Percentiles rank a stretch among this genome's conserved stretches.
These are phyloP conservation scores for Aphelinus certus DNA, from an alignment of 1,140 invertebrate species.

Conservation along the genomic window DNA sequence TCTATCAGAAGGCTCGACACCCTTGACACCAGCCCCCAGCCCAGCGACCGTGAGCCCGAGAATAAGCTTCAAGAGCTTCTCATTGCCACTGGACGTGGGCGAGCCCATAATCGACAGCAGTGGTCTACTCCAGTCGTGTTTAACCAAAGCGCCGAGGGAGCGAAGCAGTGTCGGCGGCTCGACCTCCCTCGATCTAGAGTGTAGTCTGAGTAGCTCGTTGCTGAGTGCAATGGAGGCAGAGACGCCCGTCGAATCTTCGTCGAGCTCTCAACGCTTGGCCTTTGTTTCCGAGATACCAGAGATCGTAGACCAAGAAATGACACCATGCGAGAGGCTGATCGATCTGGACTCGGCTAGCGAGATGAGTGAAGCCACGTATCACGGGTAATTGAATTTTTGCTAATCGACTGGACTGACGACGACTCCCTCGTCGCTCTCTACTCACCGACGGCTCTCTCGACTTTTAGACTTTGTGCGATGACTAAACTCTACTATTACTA, in stretches of 20 bases:
- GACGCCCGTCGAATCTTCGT: neutral
- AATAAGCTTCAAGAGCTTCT: slow-evolving; percentile 64
- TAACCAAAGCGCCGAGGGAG: slow-evolving; percentile 10
- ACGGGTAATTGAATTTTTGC: slow-evolving; percentile 25
- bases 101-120: slow-evolving; percentile 8
- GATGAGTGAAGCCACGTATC: slow-evolving; percentile 14
- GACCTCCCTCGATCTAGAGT: slow-evolving; percentile 12
- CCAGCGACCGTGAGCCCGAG: slow-evolving; percentile 57
- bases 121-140: slow-evolving; percentile 3
- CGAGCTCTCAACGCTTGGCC: neutral
- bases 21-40: slow-evolving; percentile 56
- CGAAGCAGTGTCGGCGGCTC: neutral
- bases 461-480: no score
- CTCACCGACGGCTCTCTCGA: no score
- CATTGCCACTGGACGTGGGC: slow-evolving; percentile 57
- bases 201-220: neutral
- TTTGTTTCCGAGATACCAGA: slow-evolving; percentile 16
- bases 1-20: slow-evolving; percentile 62
- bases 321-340: slow-evolving; percentile 50
- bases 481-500: slow-evolving; percentile 1
- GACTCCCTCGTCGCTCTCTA: neutral
- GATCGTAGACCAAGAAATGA: slow-evolving; percentile 58
- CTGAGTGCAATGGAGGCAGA: slow-evolving; percentile 6
- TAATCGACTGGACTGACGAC: slow-evolving; percentile 1
- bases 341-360: slow-evolving; percentile 13